These are phyloP conservation scores for Aphelenchoides avenae DNA, from an alignment of 1,140 invertebrate species.

Conservation along the genomic window DNA sequence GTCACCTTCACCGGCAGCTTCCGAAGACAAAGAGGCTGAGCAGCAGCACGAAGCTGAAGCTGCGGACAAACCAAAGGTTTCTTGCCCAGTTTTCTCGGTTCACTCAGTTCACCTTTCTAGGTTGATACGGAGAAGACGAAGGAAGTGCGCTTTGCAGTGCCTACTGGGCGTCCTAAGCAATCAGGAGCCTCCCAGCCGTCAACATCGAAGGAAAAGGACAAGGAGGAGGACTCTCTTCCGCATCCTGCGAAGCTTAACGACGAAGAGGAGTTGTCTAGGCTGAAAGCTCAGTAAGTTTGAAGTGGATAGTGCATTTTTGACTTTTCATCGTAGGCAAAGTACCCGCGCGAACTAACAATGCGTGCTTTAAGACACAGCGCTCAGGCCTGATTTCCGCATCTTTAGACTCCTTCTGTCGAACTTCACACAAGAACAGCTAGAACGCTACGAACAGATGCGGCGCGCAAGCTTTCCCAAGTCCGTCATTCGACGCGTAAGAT, in stretches of 20 bases:
- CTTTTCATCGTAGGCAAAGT: too few species aligned
- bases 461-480: conserved; percentile 92
- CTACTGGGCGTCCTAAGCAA: conserved; percentile 10
- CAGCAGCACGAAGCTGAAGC: neutral
- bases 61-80: neutral
- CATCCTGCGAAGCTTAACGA: conserved; percentile 28
- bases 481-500: conserved; percentile 78
- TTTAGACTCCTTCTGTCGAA: conserved; percentile 85
- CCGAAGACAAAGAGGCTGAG: neutral
- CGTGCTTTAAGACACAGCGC: too few species aligned
- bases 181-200: neutral
- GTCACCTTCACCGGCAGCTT: too few species aligned
- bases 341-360: too few species aligned
- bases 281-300: conserved; percentile 32
- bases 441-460: conserved; percentile 96
- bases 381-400: conserved; percentile 6
- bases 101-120: neutral
- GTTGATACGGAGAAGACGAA: conserved; percentile 8
- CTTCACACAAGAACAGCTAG: conserved; percentile 93
- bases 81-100: neutral
- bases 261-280: conserved; percentile 39
- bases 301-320: conserved; percentile 13
- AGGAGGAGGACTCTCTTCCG: conserved; percentile 7
- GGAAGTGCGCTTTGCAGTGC: conserved; percentile 10
- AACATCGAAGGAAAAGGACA: conserved; percentile 12